Percentiles rank a stretch among this genome's conserved stretches.
phyloP scores from a whole-genome alignment of 2,797 vertebrate genomes.

The Nyctalus aviator region DNA sequence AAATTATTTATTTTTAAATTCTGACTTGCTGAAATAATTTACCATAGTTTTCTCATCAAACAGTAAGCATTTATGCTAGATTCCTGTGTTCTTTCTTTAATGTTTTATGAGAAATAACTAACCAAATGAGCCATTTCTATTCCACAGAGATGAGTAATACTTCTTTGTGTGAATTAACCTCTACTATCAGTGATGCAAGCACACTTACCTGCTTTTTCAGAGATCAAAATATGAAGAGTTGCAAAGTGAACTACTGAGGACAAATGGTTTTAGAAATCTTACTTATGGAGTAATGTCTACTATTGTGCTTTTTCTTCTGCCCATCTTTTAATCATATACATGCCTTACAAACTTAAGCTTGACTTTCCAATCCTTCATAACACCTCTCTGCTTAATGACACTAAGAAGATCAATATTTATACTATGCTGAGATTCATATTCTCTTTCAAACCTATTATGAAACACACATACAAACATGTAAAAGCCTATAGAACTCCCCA shows the following conservation, averaged over 20 bases:
- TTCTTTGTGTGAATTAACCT: slow-evolving; percentile 38
- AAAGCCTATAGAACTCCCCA: slow-evolving; percentile 76
- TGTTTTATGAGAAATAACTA: slow-evolving; percentile 45
- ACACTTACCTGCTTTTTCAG: slow-evolving; percentile 64
- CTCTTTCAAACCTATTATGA: slow-evolving; percentile 79
- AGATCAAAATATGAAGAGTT: slow-evolving; percentile 74
- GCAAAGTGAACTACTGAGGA: slow-evolving; percentile 35
- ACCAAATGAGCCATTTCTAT: slow-evolving; percentile 47
- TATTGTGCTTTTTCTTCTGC: background rate
- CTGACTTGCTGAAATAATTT: slow-evolving; percentile 28
- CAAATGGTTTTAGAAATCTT: background rate
- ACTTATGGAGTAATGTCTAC: background rate
- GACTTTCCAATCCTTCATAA: slow-evolving; percentile 29
- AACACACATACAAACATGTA: slow-evolving; percentile 92
- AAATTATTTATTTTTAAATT: slow-evolving; percentile 47
- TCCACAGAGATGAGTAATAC: slow-evolving; percentile 43
- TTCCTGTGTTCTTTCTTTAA: background rate
- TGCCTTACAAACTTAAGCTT: slow-evolving; percentile 46
- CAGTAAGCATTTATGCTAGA: slow-evolving; percentile 30
- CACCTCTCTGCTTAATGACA: slow-evolving; percentile 62
- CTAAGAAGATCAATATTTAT: slow-evolving; percentile 74
- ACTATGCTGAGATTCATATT: slow-evolving; percentile 83
- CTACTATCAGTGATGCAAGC: slow-evolving; percentile 16
- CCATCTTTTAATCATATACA: slow-evolving; percentile 33
- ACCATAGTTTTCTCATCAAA: slow-evolving; percentile 26